Evolutionary conservation across 2,797 vertebrate genomes (phyloP), one percentile per base, ranked within the genome.

Genomic region (Sebastes trivittatus): DNA sequence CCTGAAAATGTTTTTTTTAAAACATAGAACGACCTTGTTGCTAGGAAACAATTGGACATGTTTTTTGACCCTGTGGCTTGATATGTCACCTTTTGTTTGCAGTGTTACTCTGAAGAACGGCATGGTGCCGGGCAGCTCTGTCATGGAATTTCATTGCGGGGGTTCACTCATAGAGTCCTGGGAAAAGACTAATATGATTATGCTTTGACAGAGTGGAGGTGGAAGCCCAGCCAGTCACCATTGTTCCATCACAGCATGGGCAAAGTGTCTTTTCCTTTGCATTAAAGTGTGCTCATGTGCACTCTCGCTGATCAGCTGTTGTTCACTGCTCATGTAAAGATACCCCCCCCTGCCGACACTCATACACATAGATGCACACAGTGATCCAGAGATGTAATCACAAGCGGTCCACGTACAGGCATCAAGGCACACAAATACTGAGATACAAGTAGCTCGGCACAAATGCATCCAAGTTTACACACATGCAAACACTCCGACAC

Each of bases 221-320:
- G 83, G 84, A 89, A 72, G 77, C 73, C 32, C 73, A 55, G 69
- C 63, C 72, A 68, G 78, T 65, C 36, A 4, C 73, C 76, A 88
- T 86, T 90, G 88, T 87, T 86, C 84, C 30, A 63, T 87, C 77
- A 34, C 70, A 84, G 87, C 80, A 67, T 75, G 83, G 72, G 56
- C 27, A 70, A 80, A 87, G 52, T 70, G 54, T 84, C 46, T 68
- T 78, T 64, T 74, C 38, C 23, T 49, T 64, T 74, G 68, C 75
- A 78, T 80, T 87, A 68, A 84, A 22, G 49, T 82, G 76, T 62
- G 73, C 66, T 89, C 67, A 78, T 83, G 76, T 66, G 77, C 84
- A 74, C 81, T 75, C 77, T 80, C 38, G 18, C 78, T 86, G 84
- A 89, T 93, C 89, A 87, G 87, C 81, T 88, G 90, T 87, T 85